Evolutionary conservation across 1,140 invertebrate species (phyloP).

Genomic region (Manduca sexta): DNA sequence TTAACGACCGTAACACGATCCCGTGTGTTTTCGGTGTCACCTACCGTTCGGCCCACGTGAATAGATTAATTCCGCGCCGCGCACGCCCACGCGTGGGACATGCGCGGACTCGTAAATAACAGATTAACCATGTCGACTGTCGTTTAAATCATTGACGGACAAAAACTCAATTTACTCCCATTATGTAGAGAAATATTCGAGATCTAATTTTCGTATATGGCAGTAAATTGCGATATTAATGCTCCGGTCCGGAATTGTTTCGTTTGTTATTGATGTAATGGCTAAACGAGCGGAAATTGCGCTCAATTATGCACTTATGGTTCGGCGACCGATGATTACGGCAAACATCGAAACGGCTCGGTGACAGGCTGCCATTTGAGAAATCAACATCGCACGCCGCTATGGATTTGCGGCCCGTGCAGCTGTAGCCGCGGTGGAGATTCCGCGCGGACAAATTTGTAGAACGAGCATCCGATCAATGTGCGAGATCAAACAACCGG

Average conservation of each 20-base stretch:
- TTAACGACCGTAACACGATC: conserved; percentile 57
- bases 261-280: conserved; percentile 14
- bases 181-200: too few species aligned
- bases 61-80: conserved; percentile 31
- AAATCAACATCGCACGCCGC: conserved; percentile 7
- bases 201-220: too few species aligned
- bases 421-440: background rate
- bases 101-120: conserved; percentile 22
- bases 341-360: conserved; percentile 11
- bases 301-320: conserved; percentile 32
- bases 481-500: conserved; percentile 25
- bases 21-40: conserved; percentile 20
- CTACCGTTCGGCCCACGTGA: conserved; percentile 27
- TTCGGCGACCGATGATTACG: conserved; percentile 21
- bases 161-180: conserved; percentile 1
- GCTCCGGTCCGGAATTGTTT: too few species aligned
- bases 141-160: conserved; percentile 22
- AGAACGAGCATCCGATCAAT: conserved; percentile 19
- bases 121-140: conserved; percentile 27
- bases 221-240: too few species aligned
- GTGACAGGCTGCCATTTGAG: conserved; percentile 5
- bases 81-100: conserved; percentile 24
- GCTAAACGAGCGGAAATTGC: conserved; percentile 48
- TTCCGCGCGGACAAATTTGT: conserved; percentile 15
- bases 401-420: conserved; percentile 5